Conservation (phyloP, 2,797 vertebrate genomes). For the Dicrostonyx torquatus region DNA sequence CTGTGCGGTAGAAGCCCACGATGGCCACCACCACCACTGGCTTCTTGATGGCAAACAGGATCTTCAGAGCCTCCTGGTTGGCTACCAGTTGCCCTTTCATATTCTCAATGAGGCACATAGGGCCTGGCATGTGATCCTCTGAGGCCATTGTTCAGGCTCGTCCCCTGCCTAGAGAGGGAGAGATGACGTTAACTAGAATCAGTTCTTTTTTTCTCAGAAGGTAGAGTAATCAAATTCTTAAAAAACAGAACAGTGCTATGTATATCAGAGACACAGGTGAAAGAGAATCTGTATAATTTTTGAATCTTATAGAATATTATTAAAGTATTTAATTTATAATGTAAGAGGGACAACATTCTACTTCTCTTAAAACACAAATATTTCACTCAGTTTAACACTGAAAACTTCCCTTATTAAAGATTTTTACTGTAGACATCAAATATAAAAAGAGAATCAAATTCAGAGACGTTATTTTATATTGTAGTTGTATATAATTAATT, state of each 20-base stretch:
- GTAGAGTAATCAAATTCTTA: neutral
- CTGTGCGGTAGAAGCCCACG: slow-evolving; percentile 45
- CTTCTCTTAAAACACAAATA: neutral
- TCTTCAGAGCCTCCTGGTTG: neutral
- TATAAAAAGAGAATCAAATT: neutral
- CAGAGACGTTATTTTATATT: neutral
- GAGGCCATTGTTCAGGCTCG: slow-evolving; percentile 14
- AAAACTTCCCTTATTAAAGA: too few species aligned
- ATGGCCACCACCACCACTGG: slow-evolving; percentile 80
- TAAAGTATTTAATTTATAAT: too few species aligned
- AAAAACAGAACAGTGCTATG: neutral
- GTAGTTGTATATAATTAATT: neutral
- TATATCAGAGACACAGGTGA: neutral
- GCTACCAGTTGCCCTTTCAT: neutral
- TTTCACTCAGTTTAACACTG: neutral
- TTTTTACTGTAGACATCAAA: neutral
- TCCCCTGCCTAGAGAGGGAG: slow-evolving; percentile 11
- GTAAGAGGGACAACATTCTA: too few species aligned
- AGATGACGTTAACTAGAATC: neutral
- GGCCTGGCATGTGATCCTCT: neutral
- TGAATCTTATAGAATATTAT: neutral
- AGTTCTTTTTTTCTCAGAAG: neutral
- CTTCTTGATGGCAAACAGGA: neutral
- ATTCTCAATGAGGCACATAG: neutral
- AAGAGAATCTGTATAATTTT: too few species aligned